These are phyloP conservation scores for Rhegmatorhina hoffmannsi DNA, from an alignment of 2,113 vertebrate species.

Conservation along the genomic window DNA sequence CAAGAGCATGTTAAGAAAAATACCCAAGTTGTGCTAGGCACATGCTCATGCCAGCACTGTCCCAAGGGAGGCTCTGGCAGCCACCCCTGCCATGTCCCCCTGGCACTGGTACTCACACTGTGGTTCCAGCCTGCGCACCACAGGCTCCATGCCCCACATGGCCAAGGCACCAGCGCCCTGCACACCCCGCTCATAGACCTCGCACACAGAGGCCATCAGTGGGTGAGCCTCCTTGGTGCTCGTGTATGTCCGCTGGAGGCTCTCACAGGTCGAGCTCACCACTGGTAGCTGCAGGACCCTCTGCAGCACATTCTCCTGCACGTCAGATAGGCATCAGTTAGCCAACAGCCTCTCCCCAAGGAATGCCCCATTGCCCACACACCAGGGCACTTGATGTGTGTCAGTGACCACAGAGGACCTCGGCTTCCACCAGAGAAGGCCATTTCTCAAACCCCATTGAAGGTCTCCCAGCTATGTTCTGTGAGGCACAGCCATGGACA, in stretches of 20 bases:
- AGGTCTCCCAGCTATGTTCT: not conserved
- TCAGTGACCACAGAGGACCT: not conserved
- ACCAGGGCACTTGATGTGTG: rapidly evolving
- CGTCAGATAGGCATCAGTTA: rapidly evolving
- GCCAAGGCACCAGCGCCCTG: slow-evolving; percentile 73
- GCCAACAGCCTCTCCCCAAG: not conserved
- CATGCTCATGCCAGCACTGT: rapidly evolving
- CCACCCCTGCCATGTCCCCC: rapidly evolving
- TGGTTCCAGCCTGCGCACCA: slow-evolving; percentile 78
- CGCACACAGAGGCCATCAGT: slow-evolving; percentile 73
- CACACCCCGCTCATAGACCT: slow-evolving; percentile 75
- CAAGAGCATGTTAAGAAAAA: not conserved
- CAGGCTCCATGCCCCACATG: slow-evolving; percentile 75
- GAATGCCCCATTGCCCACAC: rapidly evolving
- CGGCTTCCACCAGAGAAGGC: not conserved
- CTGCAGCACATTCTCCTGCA: slow-evolving; percentile 74
- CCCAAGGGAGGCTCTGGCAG: not conserved
- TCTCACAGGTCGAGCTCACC: slow-evolving; percentile 74
- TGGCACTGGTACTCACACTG: slow-evolving; percentile 69
- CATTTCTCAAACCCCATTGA: not conserved
- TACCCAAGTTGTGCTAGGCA: not conserved
- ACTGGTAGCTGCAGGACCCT: slow-evolving; percentile 77
- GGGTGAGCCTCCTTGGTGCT: slow-evolving; percentile 81
- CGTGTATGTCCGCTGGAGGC: slow-evolving; percentile 75
- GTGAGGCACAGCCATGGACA: not conserved